phyloP scores from a whole-genome alignment of 2,113 vertebrate genomes.

The Psittacula cyanocephala region DNA sequence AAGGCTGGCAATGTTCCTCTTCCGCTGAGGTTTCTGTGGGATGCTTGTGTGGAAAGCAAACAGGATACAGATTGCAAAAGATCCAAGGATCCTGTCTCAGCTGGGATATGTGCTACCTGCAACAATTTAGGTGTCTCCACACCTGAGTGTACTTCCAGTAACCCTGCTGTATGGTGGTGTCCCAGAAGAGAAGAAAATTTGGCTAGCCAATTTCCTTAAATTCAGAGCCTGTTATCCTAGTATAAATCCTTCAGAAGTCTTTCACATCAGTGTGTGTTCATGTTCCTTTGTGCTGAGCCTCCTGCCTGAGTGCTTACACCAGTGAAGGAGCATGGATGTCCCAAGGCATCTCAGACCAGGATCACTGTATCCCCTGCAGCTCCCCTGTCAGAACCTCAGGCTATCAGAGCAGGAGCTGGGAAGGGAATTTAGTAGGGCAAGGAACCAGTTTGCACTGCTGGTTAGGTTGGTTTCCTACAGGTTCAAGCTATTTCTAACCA shows the following conservation, averaged over 20 bases:
- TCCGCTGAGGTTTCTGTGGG: background rate
- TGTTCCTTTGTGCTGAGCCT: background rate
- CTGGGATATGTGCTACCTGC: background rate
- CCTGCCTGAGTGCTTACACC: background rate
- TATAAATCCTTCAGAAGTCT: background rate
- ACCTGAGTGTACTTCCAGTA: background rate
- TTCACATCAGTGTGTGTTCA: background rate
- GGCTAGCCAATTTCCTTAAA: background rate
- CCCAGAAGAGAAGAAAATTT: background rate
- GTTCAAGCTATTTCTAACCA: background rate
- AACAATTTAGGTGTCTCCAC: background rate
- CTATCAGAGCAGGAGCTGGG: background rate
- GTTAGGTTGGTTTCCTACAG: background rate
- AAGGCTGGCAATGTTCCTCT: background rate
- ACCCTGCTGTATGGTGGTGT: fast-evolving
- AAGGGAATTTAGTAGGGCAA: background rate
- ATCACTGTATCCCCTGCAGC: background rate
- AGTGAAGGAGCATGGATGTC: background rate
- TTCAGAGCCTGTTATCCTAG: background rate
- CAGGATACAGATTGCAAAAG: background rate
- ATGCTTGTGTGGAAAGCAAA: background rate
- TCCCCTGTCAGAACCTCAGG: background rate
- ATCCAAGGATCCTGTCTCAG: background rate
- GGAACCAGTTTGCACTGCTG: background rate
- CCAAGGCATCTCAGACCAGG: background rate